Percentiles rank a stretch among this genome's conserved stretches.
Conservation (phyloP, 1,140 invertebrate genomes). For the Sycophila sp. region DNA sequence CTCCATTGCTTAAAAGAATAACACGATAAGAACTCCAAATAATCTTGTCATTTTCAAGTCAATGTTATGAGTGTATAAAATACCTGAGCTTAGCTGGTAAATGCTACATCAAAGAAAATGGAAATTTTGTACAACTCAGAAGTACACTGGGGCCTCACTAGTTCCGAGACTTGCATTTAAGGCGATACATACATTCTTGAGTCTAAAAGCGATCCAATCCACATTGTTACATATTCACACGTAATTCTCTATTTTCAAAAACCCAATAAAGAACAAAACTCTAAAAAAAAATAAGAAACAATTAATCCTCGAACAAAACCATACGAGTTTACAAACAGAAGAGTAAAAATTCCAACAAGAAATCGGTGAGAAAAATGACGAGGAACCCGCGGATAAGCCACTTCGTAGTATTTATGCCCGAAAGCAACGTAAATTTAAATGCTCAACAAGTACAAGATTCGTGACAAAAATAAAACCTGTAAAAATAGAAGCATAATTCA, state of each 20-base stretch:
- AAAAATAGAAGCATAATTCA: constrained; percentile 13
- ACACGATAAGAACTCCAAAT: constrained; percentile 1
- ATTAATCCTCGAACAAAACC: background rate
- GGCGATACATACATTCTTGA: background rate
- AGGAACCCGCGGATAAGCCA: too few relatives aligned
- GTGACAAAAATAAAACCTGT: constrained; percentile 9
- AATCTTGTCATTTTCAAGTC: background rate
- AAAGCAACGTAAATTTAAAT: too few relatives aligned
- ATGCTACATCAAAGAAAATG: constrained; percentile 19
- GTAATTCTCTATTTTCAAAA: too few relatives aligned
- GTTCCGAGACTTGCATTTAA: background rate
- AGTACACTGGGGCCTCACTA: too few relatives aligned
- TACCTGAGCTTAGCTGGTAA: background rate
- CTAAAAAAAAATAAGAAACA: background rate
- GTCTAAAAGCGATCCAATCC: too few relatives aligned
- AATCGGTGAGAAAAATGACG: too few relatives aligned
- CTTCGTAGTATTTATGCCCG: too few relatives aligned
- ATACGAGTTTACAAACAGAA: too few relatives aligned
- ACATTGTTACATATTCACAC: too few relatives aligned
- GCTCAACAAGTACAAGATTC: background rate
- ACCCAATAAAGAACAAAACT: background rate
- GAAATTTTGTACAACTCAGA: background rate
- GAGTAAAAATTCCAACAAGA: too few relatives aligned
- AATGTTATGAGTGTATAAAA: background rate
- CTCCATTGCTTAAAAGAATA: constrained; percentile 43